Evolutionary conservation across 2,888 invertebrate species (phyloP), one percentile per base, ranked within the genome.

Genomic region (Ctena decussata): DNA sequence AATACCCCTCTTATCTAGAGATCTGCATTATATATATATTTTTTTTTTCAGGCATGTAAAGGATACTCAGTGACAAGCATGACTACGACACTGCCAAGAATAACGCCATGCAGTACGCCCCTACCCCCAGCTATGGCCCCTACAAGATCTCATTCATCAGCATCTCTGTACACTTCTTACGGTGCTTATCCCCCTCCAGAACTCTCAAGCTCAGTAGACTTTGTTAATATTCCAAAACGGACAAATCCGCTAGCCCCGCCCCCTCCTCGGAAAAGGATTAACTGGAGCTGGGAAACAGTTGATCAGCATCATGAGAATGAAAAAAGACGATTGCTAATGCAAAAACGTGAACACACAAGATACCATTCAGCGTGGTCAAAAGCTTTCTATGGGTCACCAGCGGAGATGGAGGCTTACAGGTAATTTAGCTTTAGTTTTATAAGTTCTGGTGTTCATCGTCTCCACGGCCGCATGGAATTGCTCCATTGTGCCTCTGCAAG

Each of bases 361-460:
- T 95, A 95, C 76, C 95, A 95, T 85, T 94, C 94, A 15, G 95
- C 95, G 6, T 95, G 95, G 95, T 90, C 93, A 21, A 95, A 94
- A 87, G 93, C 94, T 6, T 95, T 94, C 83, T 95, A 95, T 82
- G 95, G 95, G 0, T 91, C 93, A 46, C 93, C 93, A 30, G 94
- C 95, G 12, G 95, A 95, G 77, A 91, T 93, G 81, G 95, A 95
- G 82, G 89, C 92, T 24, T 94, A 95, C 87, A 95, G 94, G 95
- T 95, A 80, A 84, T 30, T 8, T 5, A 6, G 15, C 15, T 41
- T 15, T 11, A 41, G 41, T 41, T 41, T 41, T 41, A 11, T n/a
- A n/a, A n/a, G n/a, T n/a, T n/a, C n/a, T n/a, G n/a, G n/a, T n/a
- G n/a, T n/a, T n/a, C n/a, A n/a, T n/a, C n/a, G n/a, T n/a, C n/a